Evolutionary conservation across 2,888 invertebrate genomes (phyloP), one percentile per base, ranked within the genome.

Genomic region (Epinotia brunnichana): DNA sequence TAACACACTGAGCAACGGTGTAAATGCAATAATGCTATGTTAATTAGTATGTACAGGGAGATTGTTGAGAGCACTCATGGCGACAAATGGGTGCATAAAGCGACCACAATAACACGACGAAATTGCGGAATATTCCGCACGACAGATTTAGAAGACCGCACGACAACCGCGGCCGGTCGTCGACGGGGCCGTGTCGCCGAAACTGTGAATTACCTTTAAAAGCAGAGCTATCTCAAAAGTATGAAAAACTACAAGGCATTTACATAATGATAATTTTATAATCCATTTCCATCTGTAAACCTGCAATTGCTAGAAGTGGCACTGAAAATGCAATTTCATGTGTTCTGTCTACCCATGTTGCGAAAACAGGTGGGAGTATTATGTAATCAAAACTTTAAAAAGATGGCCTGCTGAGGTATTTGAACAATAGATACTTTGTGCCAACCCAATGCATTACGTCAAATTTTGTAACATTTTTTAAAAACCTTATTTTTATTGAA

Each of bases 81-180:
- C 57, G 68, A 68, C 56, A 63, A 73, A 70, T 62, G 54, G 70
- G 51, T 56, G 70, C 74, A 70, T 71, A 68, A 68, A 74, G 56
- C 19, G 79, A 76, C 76, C 75, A 71, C 69, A 79, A 81, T 67
- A 80, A 79, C 79, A 76, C 79, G 78, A 79, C 82, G 79, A 85
- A 85, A 81, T 83, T 85, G 76, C 74, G 79, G 79, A 82, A 82
- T 84, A 85, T 82, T 74, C 75, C 71, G 48, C 77, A 75, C 79
- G 79, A 77, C 78, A 78, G 79, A 81, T 83, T 83, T 80, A 70
- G 68, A 62, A n/a, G 53, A 74, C 70, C 74, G 68, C 68, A 39
- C 24, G 61, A 56, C 67, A 39, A 61, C 67, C 67, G 76, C 76
- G 77, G 74, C 70, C 69, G 21, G 48, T 76, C 79, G 76, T 79